These are phyloP conservation scores for Sphaerolaimus hirsutus DNA, from an alignment of 2,888 invertebrate genomes.

Conservation along the genomic window DNA sequence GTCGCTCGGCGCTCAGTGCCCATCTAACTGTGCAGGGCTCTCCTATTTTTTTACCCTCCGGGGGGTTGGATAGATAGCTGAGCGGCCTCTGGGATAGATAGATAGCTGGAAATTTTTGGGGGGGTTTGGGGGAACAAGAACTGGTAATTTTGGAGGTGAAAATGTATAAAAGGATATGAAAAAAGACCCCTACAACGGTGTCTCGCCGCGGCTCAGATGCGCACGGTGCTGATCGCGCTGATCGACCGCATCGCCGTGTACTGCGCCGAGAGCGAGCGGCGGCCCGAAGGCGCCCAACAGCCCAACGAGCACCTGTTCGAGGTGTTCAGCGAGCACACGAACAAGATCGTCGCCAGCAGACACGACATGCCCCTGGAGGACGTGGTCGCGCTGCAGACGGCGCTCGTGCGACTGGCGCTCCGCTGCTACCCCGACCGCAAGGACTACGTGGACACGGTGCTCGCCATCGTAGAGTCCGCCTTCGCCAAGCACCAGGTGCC, in stretches of 20 bases:
- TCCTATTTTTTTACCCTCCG: no score
- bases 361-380: conserved; percentile 86
- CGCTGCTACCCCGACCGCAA: conserved; percentile 83
- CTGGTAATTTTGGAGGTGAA: no score
- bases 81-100: no score
- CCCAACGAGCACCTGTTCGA: conserved; percentile 77
- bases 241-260: conserved; percentile 42
- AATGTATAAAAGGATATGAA: no score
- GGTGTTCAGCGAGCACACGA: conserved; percentile 43
- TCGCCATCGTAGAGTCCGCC: conserved; percentile 66
- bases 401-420: conserved; percentile 72
- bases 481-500: no score
- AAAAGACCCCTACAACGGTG: no score
- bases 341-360: conserved; percentile 42
- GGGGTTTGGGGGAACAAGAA: no score
- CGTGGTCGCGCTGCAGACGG: conserved; percentile 49
- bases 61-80: no score
- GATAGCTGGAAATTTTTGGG: no score
- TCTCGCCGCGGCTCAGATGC: no score
- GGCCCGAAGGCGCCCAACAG: conserved; percentile 35
- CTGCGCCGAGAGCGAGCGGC: conserved; percentile 29
- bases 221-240: conserved; percentile 83
- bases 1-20: no score
- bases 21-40: no score
- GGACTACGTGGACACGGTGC: conserved; percentile 78